Percentiles rank a stretch among this genome's conserved stretches.
Conservation (phyloP, 1,140 invertebrate genomes). For the Apolygus lucorum region DNA sequence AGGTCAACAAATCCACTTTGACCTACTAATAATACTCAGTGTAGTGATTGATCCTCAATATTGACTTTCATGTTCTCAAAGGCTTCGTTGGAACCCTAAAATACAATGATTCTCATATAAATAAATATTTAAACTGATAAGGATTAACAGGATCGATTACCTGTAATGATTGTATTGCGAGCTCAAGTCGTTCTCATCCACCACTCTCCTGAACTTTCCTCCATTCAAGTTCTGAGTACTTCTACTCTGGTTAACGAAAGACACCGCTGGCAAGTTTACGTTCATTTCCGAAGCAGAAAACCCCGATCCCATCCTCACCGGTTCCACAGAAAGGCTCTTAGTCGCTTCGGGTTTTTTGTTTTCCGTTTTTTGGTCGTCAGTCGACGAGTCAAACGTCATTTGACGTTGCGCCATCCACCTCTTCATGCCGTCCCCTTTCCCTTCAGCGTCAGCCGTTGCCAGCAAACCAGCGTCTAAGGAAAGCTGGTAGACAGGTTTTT, state of each 20-base stretch:
- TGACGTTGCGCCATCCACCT: slow-evolving; percentile 29
- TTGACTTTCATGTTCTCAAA: no score
- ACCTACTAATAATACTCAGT: no score
- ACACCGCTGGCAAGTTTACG: slow-evolving; percentile 34
- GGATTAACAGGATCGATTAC: no score
- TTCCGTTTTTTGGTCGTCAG: slow-evolving; percentile 20
- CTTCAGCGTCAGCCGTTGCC: slow-evolving; percentile 15
- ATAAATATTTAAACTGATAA: no score
- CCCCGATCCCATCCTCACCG: slow-evolving; percentile 22
- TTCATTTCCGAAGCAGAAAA: slow-evolving; percentile 30
- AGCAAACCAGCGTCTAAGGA: slow-evolving; percentile 30
- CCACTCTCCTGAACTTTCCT: slow-evolving; percentile 36
- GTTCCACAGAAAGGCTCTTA: not conserved
- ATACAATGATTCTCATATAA: no score
- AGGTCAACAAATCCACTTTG: no score
- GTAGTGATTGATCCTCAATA: no score
- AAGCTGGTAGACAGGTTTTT: slow-evolving; percentile 31
- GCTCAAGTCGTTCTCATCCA: slow-evolving; percentile 54
- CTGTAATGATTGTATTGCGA: slow-evolving; percentile 58
- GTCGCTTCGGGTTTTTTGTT: slow-evolving; percentile 16
- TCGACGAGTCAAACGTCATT: slow-evolving; percentile 29
- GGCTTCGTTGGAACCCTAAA: no score
- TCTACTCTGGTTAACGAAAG: slow-evolving; percentile 38
- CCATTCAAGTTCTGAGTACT: slow-evolving; percentile 27
- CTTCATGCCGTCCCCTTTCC: slow-evolving; percentile 7